Conservation (phyloP, 2,888 invertebrate genomes). For the Odontocolon sp. region DNA sequence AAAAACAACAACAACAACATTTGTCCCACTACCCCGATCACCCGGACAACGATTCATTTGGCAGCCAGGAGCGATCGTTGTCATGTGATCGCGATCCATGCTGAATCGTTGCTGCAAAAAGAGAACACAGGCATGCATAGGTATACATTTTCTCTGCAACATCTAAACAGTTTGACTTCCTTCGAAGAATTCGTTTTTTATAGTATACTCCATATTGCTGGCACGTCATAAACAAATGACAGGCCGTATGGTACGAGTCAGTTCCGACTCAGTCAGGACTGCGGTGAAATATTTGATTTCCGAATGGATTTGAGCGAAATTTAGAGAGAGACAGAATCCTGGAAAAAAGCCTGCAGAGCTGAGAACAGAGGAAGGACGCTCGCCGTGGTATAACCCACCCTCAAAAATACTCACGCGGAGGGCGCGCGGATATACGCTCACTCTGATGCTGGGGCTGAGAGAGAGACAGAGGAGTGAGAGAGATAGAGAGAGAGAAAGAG, state of each 20-base stretch:
- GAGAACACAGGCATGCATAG: constrained; percentile 12
- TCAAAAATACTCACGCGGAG: constrained; percentile 58
- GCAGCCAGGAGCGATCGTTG: constrained; percentile 42
- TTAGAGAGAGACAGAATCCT: constrained; percentile 60
- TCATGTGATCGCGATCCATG: constrained; percentile 17
- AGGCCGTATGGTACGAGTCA: constrained; percentile 52
- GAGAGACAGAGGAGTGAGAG: constrained; percentile 62
- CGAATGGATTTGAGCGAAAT: constrained; percentile 65
- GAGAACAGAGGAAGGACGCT: constrained; percentile 54
- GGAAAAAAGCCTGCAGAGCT: constrained; percentile 34
- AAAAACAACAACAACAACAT: constrained; percentile 69
- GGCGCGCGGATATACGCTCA: constrained; percentile 41
- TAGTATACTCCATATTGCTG: constrained; percentile 24
- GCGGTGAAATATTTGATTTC: constrained; percentile 66
- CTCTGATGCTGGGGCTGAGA: constrained; percentile 44
- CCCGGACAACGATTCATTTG: constrained; percentile 51
- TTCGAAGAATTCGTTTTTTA: constrained; percentile 22
- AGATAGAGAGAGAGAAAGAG: constrained; percentile 54
- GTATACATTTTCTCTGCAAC: neutral
- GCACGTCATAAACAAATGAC: constrained; percentile 58
- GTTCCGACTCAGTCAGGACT: constrained; percentile 39
- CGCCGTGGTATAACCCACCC: constrained; percentile 54
- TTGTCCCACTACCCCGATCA: constrained; percentile 60
- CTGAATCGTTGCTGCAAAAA: constrained; percentile 16
- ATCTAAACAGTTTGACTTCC: constrained; percentile 26